Evolutionary conservation across 2,888 invertebrate species (phyloP).

Genomic region (Brachyopa scutellaris): DNA sequence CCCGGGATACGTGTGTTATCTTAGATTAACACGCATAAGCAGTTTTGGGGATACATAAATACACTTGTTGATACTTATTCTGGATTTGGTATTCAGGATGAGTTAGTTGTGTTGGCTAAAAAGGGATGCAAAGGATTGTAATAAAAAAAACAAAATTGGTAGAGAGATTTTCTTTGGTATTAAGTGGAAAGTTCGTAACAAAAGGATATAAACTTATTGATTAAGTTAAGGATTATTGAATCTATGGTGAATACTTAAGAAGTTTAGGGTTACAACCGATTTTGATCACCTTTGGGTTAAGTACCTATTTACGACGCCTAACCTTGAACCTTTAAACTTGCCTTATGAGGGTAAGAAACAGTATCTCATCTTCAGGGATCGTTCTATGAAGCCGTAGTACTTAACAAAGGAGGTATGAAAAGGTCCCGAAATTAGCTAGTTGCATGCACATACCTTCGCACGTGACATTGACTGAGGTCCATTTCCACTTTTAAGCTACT

Average conservation of each 20-base stretch:
- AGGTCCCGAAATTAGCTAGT: no score
- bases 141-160: neutral
- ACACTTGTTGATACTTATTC: conserved; percentile 47
- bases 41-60: neutral
- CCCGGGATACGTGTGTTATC: conserved; percentile 53
- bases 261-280: no score
- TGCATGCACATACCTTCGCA: no score
- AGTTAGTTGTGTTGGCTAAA: neutral
- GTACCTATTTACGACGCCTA: no score
- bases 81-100: conserved; percentile 34
- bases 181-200: conserved; percentile 18
- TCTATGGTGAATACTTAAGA: neutral
- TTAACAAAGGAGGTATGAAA: no score
- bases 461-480: no score
- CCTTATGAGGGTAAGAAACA: no score
- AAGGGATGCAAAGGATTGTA: conserved; percentile 17
- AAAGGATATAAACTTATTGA: conserved; percentile 43
- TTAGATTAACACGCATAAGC: conserved; percentile 60
- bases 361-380: no score
- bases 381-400: no score
- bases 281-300: no score
- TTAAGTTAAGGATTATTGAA: conserved; percentile 35
- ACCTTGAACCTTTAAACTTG: no score
- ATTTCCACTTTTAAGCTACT: no score
- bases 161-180: conserved; percentile 33